Conservation (phyloP, 2,113 vertebrate genomes). For the Toxotes jaculatrix region DNA sequence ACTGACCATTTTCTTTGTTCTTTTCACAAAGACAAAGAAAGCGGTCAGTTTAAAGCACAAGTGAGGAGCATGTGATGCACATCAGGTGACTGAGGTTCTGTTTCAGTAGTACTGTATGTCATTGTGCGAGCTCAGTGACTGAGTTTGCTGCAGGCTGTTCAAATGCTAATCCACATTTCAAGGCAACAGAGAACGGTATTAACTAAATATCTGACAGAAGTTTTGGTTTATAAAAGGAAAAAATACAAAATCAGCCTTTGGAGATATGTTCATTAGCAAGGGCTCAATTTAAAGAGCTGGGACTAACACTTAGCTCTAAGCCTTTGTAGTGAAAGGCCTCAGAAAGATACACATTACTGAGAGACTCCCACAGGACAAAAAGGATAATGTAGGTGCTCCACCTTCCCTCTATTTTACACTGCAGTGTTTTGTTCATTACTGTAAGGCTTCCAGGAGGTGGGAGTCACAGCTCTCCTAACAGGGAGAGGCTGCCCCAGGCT, state of each 20-base stretch:
- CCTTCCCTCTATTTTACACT: constrained; percentile 1
- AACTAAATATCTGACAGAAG: not conserved
- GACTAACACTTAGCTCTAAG: not conserved
- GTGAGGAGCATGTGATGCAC: constrained; percentile 62
- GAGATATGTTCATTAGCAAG: not conserved
- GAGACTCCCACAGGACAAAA: not conserved
- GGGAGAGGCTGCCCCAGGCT: constrained; percentile 52
- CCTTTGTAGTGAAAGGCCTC: not conserved
- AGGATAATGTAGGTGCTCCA: not conserved
- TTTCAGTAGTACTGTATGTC: constrained; percentile 51
- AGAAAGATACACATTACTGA: not conserved
- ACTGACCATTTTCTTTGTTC: constrained; percentile 59
- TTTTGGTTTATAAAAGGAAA: not conserved
- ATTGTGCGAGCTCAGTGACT: constrained; percentile 39
- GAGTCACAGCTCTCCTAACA: constrained; percentile 45
- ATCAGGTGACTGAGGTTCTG: constrained; percentile 64
- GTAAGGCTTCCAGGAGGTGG: constrained; percentile 10
- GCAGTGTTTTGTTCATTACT: constrained; percentile 2
- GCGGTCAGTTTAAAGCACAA: constrained; percentile 61
- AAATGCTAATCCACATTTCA: constrained; percentile 50
- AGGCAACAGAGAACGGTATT: constrained; percentile 3
- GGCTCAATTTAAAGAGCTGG: constrained; percentile 2
- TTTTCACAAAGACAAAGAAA: constrained; percentile 66
- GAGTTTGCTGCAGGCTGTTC: constrained; percentile 18
- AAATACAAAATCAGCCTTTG: not conserved